A percentile compares a stretch with the other conserved stretches of the same genome.
These are phyloP conservation scores for Brachylomia viminalis DNA, from an alignment of 2,888 invertebrate genomes.

Conservation along the genomic window DNA sequence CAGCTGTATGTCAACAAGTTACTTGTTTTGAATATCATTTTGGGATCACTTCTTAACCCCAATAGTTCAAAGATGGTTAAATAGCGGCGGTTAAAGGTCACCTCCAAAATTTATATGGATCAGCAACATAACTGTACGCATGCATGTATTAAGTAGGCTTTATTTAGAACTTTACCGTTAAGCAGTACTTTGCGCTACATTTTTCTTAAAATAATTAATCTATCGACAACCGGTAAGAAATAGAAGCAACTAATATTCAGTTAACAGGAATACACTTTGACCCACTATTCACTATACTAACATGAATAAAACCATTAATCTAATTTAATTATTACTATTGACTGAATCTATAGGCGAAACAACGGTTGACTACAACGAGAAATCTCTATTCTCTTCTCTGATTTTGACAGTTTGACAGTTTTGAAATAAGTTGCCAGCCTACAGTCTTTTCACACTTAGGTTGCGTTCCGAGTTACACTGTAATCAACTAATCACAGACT, in stretches of 20 bases:
- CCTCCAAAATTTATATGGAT: slow-evolving; percentile 41
- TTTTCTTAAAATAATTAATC: slow-evolving; percentile 46
- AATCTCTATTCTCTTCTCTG: background rate
- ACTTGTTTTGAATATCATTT: slow-evolving; percentile 56
- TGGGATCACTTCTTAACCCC: slow-evolving; percentile 21
- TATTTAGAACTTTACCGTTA: slow-evolving; percentile 68
- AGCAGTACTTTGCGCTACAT: slow-evolving; percentile 55
- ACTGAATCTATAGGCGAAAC: slow-evolving; percentile 23
- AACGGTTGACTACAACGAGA: slow-evolving; percentile 10
- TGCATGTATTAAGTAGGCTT: slow-evolving; percentile 31
- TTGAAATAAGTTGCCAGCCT: slow-evolving; percentile 30
- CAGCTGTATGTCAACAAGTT: slow-evolving; percentile 66
- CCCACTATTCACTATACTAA: slow-evolving; percentile 20
- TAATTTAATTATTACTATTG: slow-evolving; percentile 23
- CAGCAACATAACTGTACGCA: slow-evolving; percentile 19
- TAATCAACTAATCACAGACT: too few species aligned
- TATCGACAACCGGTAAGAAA: slow-evolving; percentile 2
- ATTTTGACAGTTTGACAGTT: slow-evolving; percentile 23
- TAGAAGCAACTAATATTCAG: background rate
- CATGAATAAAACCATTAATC: slow-evolving; percentile 9
- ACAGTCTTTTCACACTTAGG: too few species aligned
- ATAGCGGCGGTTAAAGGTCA: slow-evolving; percentile 46
- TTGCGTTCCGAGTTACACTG: too few species aligned
- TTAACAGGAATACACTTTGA: slow-evolving; percentile 18
- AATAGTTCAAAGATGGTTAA: slow-evolving; percentile 18